Evolutionary conservation across 1,140 invertebrate species (phyloP).

Genomic region (Polypedilum pembai): DNA sequence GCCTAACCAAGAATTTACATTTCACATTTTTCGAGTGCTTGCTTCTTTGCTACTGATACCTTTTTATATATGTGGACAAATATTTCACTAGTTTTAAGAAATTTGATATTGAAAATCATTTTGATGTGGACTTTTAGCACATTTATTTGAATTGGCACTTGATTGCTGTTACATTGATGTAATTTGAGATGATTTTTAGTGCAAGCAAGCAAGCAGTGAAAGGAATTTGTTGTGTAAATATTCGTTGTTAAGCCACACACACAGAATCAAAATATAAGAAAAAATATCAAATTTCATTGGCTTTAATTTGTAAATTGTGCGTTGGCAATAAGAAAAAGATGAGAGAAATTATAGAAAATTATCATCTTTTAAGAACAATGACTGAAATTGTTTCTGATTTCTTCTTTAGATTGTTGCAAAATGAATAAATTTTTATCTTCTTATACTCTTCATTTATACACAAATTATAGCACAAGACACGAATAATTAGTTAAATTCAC

Average conservation of each 20-base stretch:
- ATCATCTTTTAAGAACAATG: too few species aligned
- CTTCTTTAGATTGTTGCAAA: too few species aligned
- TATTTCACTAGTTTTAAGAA: not conserved
- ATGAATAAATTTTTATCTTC: too few species aligned
- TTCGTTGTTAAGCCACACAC: not conserved
- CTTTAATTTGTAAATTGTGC: constrained; percentile 10
- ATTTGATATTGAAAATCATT: constrained; percentile 7
- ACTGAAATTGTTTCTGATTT: too few species aligned
- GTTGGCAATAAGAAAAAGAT: too few species aligned
- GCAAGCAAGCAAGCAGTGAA: not conserved
- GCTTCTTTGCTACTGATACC: constrained; percentile 23
- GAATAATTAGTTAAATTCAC: too few species aligned
- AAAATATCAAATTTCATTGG: constrained; percentile 24
- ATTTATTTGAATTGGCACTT: constrained; percentile 15
- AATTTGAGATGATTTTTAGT: constrained; percentile 14
- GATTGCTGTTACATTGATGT: constrained; percentile 5
- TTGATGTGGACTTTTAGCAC: constrained; percentile 22
- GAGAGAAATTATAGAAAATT: too few species aligned
- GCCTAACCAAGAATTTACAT: constrained; percentile 20
- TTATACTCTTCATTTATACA: too few species aligned
- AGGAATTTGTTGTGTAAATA: constrained; percentile 27
- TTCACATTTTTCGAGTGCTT: constrained; percentile 24
- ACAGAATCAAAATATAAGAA: not conserved
- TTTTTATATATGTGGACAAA: not conserved
- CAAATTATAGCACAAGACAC: too few species aligned